Evolutionary conservation across 2,113 vertebrate species (phyloP).

Genomic region (Terrapene triunguis): DNA sequence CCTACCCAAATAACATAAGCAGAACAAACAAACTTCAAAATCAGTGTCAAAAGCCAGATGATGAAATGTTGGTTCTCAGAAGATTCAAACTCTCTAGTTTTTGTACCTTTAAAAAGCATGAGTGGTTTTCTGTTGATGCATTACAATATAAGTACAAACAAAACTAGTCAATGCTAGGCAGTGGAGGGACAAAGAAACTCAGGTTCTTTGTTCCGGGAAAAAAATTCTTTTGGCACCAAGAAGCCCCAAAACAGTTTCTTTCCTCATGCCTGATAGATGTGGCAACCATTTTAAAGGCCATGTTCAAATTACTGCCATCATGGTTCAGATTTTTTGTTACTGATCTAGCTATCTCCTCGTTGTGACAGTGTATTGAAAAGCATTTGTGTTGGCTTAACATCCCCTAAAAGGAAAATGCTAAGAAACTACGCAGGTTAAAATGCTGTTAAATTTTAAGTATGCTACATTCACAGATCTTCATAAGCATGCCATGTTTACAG

Average conservation of each 20-base stretch:
- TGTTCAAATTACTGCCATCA: neutral
- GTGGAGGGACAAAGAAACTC: neutral
- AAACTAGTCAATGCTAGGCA: neutral
- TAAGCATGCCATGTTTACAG: constrained; percentile 35
- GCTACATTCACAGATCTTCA: neutral
- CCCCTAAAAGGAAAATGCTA: neutral
- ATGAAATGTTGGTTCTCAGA: neutral
- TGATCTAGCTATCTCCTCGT: neutral
- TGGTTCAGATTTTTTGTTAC: neutral
- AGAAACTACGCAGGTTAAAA: constrained; percentile 12
- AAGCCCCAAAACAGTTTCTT: neutral
- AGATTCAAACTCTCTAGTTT: neutral
- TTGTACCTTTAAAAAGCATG: neutral
- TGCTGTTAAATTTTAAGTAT: constrained; percentile 26
- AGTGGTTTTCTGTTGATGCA: neutral
- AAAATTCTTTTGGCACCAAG: neutral
- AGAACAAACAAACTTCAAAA: neutral
- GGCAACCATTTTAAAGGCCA: constrained; percentile 17
- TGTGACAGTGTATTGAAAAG: constrained; percentile 15
- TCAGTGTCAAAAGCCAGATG: neutral
- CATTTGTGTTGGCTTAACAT: neutral
- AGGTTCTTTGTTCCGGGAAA: fast-evolving
- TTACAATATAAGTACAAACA: neutral
- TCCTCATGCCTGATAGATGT: neutral
- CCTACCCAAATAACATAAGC: neutral